phyloP scores from a whole-genome alignment of 2,888 invertebrate species.

The Holacanthella duospinosa region DNA sequence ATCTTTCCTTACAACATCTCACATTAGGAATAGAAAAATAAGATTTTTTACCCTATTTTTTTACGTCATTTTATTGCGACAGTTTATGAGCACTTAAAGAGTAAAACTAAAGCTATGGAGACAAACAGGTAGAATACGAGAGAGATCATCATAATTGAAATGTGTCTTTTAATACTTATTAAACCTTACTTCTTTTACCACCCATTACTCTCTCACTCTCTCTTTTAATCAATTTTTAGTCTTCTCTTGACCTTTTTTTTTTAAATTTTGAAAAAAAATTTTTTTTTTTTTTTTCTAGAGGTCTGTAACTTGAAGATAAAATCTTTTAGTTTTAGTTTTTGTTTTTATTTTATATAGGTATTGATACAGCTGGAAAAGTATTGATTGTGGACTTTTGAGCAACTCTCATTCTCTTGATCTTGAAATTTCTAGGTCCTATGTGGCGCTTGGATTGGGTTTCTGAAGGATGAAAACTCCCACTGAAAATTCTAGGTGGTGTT shows the following conservation, averaged over 20 bases:
- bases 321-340: neutral
- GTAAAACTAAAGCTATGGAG: too few relatives aligned
- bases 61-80: conserved; percentile 25
- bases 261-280: neutral
- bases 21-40: neutral
- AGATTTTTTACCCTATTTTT: neutral
- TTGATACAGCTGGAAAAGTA: neutral
- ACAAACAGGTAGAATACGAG: neutral
- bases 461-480: neutral
- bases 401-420: too few relatives aligned
- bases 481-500: neutral
- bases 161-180: neutral
- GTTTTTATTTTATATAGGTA: neutral
- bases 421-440: too few relatives aligned
- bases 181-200: neutral
- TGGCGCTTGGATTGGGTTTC: neutral
- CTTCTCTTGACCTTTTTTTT: neutral
- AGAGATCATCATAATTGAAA: neutral
- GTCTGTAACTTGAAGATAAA: neutral
- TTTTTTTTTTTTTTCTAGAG: neutral
- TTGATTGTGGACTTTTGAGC: too few relatives aligned
- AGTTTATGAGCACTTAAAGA: conserved; percentile 25
- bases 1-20: neutral
- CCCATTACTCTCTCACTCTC: neutral
- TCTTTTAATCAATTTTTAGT: neutral